These are phyloP conservation scores for Tragulus kanchil DNA, from an alignment of 2,113 vertebrate genomes.

Conservation along the genomic window DNA sequence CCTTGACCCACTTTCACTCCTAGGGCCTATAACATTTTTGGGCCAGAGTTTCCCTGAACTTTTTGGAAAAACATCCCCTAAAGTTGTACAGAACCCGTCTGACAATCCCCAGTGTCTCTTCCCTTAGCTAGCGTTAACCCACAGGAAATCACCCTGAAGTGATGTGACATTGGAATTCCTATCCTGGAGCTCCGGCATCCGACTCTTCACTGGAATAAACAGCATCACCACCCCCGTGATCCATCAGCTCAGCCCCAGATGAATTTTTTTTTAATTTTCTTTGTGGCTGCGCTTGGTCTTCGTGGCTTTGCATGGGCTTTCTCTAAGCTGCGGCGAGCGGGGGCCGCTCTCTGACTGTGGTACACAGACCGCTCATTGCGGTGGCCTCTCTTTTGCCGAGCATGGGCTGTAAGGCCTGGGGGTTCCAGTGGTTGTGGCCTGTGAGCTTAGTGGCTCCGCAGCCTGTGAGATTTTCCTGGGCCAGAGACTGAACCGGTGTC, in stretches of 20 bases:
- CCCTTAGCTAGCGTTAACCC: not conserved
- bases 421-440: not conserved
- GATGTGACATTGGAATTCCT: not conserved
- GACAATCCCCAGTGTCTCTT: not conserved
- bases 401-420: not conserved
- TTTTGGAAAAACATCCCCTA: slow-evolving; percentile 38
- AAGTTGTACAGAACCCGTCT: not conserved
- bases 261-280: fast-evolving
- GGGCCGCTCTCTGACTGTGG: not conserved
- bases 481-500: not conserved
- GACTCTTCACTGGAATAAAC: not conserved
- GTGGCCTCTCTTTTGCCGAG: not conserved
- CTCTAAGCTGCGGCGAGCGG: not conserved
- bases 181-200: not conserved
- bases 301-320: not conserved
- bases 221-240: fast-evolving
- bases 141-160: not conserved
- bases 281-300: not conserved
- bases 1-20: not conserved
- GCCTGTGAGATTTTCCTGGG: not conserved
- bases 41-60: slow-evolving; percentile 34
- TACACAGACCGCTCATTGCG: not conserved
- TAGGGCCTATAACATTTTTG: not conserved
- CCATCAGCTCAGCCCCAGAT: not conserved
- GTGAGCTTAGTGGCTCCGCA: not conserved